Evolutionary conservation across 1,140 invertebrate genomes (phyloP).

Genomic region (Diprion similis): DNA sequence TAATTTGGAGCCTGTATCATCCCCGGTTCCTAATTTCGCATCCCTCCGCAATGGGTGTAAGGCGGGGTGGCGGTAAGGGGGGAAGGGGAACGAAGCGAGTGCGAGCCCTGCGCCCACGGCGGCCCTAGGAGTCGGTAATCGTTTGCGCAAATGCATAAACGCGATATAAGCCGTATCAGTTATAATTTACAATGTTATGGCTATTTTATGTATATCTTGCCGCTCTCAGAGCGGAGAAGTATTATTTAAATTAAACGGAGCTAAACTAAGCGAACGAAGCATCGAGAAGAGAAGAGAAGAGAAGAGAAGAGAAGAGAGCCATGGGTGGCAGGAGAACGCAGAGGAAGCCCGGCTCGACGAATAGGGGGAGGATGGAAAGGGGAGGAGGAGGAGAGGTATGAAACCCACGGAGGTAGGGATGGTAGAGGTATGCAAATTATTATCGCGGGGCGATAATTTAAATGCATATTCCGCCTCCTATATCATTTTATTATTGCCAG

Average conservation of each 20-base stretch:
- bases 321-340: slow-evolving; percentile 12
- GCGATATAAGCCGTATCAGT: slow-evolving; percentile 62
- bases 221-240: slow-evolving; percentile 47
- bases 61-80: neutral
- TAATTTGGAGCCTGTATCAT: neutral
- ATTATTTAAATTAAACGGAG: slow-evolving; percentile 66
- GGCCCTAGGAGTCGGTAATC: slow-evolving; percentile 39
- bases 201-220: slow-evolving; percentile 64
- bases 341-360: neutral
- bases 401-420: slow-evolving; percentile 32
- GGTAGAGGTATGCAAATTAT: slow-evolving; percentile 63
- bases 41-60: neutral
- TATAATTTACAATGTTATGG: slow-evolving; percentile 65
- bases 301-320: slow-evolving; percentile 36
- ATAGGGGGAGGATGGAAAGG: neutral
- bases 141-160: slow-evolving; percentile 33
- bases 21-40: neutral
- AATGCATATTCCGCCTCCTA: slow-evolving; percentile 65
- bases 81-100: neutral
- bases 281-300: slow-evolving; percentile 49
- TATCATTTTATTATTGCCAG: slow-evolving; percentile 65
- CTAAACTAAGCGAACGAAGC: slow-evolving; percentile 62
- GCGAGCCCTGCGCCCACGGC: neutral
- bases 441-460: slow-evolving; percentile 64
- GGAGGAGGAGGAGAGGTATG: neutral